Conservation (phyloP, 1,140 invertebrate genomes). For the Heliconius himera region DNA sequence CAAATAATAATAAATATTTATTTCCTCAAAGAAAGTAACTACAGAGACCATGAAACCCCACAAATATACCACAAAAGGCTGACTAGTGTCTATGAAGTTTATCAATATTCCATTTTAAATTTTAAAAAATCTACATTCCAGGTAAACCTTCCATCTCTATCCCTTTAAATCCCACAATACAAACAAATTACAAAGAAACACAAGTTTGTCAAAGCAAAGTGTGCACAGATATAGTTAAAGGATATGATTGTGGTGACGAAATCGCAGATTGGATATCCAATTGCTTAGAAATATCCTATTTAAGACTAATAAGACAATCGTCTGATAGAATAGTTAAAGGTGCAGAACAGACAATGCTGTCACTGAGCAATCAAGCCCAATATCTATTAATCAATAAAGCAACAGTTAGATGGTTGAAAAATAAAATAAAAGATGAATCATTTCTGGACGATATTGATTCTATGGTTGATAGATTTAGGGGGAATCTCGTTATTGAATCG, state of each 20-base stretch:
- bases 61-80: too few species aligned
- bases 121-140: conserved; percentile 47
- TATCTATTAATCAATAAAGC: conserved; percentile 90
- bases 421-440: conserved; percentile 82
- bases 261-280: conserved; percentile 89
- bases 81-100: too few species aligned
- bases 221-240: conserved; percentile 91
- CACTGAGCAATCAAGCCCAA: conserved; percentile 94
- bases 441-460: conserved; percentile 80
- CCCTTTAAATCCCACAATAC: conserved; percentile 59
- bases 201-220: conserved; percentile 88
- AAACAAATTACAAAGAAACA: conserved; percentile 56
- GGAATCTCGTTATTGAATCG: conserved; percentile 86
- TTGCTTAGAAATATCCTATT: conserved; percentile 84
- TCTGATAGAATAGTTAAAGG: conserved; percentile 64
- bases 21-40: too few species aligned
- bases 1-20: too few species aligned
- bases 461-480: conserved; percentile 85
- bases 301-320: conserved; percentile 87
- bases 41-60: too few species aligned
- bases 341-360: conserved; percentile 81
- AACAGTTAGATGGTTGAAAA: conserved; percentile 87
- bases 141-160: conserved; percentile 79
- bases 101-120: not conserved
- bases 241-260: conserved; percentile 91